Evolutionary conservation across 2,888 invertebrate genomes (phyloP).

Genomic region (Lymantria monacha): DNA sequence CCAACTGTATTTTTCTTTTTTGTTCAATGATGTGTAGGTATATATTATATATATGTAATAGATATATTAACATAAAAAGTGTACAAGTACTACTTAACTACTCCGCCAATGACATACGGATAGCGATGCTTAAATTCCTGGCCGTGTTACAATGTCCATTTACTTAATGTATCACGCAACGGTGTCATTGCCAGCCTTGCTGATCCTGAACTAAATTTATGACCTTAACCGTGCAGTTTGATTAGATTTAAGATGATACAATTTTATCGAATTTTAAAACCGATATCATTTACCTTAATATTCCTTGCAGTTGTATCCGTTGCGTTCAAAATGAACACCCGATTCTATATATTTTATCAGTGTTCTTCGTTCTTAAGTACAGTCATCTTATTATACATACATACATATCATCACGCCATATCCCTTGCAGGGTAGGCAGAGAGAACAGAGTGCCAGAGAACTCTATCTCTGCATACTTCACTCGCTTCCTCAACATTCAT

Average conservation of each 20-base stretch:
- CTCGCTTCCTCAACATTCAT: too few species aligned
- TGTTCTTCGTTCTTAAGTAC: too few species aligned
- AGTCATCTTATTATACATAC: too few species aligned
- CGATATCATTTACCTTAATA: conserved; percentile 1
- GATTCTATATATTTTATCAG: too few species aligned
- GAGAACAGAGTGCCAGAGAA: too few species aligned
- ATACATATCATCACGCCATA: too few species aligned
- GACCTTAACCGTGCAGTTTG: conserved; percentile 12
- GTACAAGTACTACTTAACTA: neutral
- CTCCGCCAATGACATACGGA: neutral
- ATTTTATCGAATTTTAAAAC: neutral
- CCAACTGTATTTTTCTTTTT: neutral
- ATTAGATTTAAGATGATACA: neutral
- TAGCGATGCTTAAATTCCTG: neutral
- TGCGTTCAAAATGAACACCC: too few species aligned
- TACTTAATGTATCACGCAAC: conserved; percentile 4
- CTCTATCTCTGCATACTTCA: too few species aligned
- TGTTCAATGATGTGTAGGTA: neutral
- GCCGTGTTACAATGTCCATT: neutral
- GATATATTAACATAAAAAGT: neutral
- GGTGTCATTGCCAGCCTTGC: conserved; percentile 18
- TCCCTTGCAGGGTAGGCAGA: too few species aligned
- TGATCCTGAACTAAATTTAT: conserved; percentile 22
- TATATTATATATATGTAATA: neutral
- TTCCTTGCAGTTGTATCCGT: neutral